phyloP scores from a whole-genome alignment of 2,797 vertebrate genomes.

The Hydrophis major region DNA sequence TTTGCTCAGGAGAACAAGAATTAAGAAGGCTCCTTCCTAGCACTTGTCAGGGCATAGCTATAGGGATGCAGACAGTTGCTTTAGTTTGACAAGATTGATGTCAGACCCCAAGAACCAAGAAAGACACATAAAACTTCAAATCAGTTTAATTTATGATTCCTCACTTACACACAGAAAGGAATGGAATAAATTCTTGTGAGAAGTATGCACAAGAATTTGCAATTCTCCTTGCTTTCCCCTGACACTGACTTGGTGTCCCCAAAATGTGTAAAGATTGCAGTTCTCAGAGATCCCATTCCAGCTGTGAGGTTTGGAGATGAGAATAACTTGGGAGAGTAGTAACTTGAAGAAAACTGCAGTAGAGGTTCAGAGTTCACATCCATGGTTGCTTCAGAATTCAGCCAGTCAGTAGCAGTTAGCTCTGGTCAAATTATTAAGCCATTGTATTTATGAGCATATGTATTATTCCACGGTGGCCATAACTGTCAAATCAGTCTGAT shows the following conservation, averaged over 20 bases:
- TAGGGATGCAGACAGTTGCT: background rate
- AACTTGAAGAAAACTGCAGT: background rate
- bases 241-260: background rate
- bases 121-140: background rate
- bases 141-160: background rate
- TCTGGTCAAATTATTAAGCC: constrained; percentile 23
- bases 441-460: constrained; percentile 29
- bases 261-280: background rate
- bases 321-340: background rate
- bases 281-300: background rate
- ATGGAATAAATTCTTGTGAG: background rate
- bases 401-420: background rate
- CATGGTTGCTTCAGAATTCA: background rate
- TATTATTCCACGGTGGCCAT: constrained; percentile 17
- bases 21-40: background rate
- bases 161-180: background rate
- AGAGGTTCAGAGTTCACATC: accelerated
- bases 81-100: background rate
- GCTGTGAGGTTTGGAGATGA: background rate
- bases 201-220: accelerated
- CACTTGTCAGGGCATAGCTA: background rate
- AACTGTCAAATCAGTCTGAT: constrained; percentile 39
- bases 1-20: background rate
- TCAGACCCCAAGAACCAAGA: background rate
- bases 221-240: background rate